Evolutionary conservation across 2,888 invertebrate species (phyloP).

Genomic region (Plebejus melissa): DNA sequence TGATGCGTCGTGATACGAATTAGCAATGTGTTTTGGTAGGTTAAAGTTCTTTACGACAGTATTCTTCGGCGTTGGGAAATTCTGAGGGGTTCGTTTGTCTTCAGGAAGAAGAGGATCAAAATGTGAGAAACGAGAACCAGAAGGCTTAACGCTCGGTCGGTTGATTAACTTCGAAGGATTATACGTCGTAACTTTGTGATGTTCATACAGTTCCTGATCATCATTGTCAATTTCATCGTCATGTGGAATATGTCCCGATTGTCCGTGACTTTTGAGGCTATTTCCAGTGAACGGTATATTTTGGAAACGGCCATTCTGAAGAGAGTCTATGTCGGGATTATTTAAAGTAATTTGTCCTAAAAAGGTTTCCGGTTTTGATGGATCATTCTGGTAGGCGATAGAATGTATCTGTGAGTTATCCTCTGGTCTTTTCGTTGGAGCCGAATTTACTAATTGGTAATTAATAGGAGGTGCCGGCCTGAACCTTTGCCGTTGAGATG

Average conservation of each 20-base stretch:
- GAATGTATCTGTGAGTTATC: constrained; percentile 74
- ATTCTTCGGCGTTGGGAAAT: constrained; percentile 45
- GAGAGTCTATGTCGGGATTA: constrained; percentile 76
- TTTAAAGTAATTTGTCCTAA: constrained; percentile 81
- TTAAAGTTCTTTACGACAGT: constrained; percentile 46
- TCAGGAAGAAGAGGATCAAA: constrained; percentile 45
- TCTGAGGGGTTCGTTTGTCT: constrained; percentile 40
- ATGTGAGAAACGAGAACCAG: constrained; percentile 51
- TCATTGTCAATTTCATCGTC: constrained; percentile 66
- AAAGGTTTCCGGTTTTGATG: constrained; percentile 81
- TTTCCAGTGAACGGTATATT: constrained; percentile 72
- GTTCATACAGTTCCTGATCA: constrained; percentile 66
- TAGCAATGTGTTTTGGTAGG: constrained; percentile 45
- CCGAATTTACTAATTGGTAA: constrained; percentile 67
- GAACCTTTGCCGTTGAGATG: constrained; percentile 61
- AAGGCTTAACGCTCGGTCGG: constrained; percentile 61
- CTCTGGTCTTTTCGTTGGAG: constrained; percentile 77
- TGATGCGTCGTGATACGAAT: constrained; percentile 53
- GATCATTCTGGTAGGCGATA: constrained; percentile 78
- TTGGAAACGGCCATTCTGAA: constrained; percentile 68
- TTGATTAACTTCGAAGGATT: constrained; percentile 63
- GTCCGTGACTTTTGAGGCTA: constrained; percentile 67
- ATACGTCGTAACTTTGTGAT: constrained; percentile 69
- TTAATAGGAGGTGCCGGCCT: constrained; percentile 67
- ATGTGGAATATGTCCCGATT: constrained; percentile 62